These are phyloP conservation scores for Erynnis tages DNA, from an alignment of 2,888 invertebrate genomes.

Conservation along the genomic window DNA sequence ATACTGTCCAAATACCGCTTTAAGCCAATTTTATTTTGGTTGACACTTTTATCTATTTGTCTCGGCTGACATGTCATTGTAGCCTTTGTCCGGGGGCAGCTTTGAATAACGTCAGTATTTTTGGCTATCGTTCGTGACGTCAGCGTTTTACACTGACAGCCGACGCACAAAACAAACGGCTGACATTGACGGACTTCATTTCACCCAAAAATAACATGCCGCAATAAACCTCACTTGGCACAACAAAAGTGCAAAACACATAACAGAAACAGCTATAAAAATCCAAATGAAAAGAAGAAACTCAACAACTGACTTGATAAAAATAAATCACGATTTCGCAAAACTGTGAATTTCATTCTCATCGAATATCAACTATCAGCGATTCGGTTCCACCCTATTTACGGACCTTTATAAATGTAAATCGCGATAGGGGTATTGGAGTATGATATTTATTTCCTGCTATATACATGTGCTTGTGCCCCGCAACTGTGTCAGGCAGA, in stretches of 20 bases:
- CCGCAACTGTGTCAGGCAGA: conserved; percentile 29
- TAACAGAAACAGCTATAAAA: no score
- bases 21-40: conserved; percentile 6
- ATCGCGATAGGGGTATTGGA: conserved; percentile 18
- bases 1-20: background rate
- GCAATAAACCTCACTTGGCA: background rate
- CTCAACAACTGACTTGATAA: background rate
- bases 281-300: background rate
- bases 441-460: conserved; percentile 15
- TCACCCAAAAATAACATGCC: conserved; percentile 14
- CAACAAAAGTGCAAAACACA: background rate
- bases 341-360: conserved; percentile 23
- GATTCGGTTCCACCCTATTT: conserved; percentile 26
- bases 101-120: conserved; percentile 24
- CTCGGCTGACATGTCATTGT: conserved; percentile 2
- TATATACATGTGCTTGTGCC: conserved; percentile 7
- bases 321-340: background rate
- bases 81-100: conserved; percentile 12
- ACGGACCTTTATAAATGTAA: conserved; percentile 31
- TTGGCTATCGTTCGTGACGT: conserved; percentile 18
- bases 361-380: conserved; percentile 17
- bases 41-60: conserved; percentile 14
- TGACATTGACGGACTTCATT: conserved; percentile 15
- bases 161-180: conserved; percentile 14
- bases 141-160: conserved; percentile 11